Evolutionary conservation across 2,797 vertebrate genomes (phyloP).

Genomic region (Danionella dracula): DNA sequence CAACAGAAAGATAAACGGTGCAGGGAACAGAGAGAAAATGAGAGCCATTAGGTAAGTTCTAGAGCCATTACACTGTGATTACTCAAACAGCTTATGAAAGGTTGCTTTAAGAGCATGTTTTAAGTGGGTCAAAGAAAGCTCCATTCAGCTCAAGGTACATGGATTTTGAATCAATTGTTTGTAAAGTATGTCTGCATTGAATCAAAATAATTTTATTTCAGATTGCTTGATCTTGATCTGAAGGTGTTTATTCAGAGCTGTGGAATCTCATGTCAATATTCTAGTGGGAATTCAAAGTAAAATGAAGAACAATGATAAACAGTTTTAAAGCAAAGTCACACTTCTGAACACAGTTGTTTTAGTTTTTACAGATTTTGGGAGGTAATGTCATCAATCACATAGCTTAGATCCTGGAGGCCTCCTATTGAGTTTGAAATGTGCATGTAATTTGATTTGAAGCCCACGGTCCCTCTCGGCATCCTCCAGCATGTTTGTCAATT

Average conservation of each 20-base stretch:
- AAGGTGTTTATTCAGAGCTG: slow-evolving; percentile 6
- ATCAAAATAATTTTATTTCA: slow-evolving; percentile 42
- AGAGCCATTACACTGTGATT: slow-evolving; percentile 64
- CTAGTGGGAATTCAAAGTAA: too few species aligned
- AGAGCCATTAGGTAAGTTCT: slow-evolving; percentile 46
- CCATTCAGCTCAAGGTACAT: slow-evolving; percentile 50
- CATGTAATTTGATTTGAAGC: slow-evolving; percentile 78
- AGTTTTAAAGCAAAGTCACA: not conserved
- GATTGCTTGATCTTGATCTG: slow-evolving; percentile 1
- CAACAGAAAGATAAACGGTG: not conserved
- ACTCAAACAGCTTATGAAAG: slow-evolving; percentile 58
- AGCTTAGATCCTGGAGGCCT: slow-evolving; percentile 74
- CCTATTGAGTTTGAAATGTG: slow-evolving; percentile 75
- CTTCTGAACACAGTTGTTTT: not conserved
- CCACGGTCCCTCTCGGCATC: slow-evolving; percentile 49
- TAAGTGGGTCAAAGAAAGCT: slow-evolving; percentile 58
- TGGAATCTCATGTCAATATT: not conserved
- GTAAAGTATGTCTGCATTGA: slow-evolving; percentile 47
- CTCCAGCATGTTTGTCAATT: slow-evolving; percentile 41
- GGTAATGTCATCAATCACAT: slow-evolving; percentile 72
- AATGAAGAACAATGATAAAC: not conserved
- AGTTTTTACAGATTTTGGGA: slow-evolving; percentile 55
- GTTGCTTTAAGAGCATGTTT: slow-evolving; percentile 58
- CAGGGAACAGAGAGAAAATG: slow-evolving; percentile 1
- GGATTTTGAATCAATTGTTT: slow-evolving; percentile 47